Base-by-base conservation (phyloP, 2,888 invertebrate genomes). In the Phania funesta region DNA sequence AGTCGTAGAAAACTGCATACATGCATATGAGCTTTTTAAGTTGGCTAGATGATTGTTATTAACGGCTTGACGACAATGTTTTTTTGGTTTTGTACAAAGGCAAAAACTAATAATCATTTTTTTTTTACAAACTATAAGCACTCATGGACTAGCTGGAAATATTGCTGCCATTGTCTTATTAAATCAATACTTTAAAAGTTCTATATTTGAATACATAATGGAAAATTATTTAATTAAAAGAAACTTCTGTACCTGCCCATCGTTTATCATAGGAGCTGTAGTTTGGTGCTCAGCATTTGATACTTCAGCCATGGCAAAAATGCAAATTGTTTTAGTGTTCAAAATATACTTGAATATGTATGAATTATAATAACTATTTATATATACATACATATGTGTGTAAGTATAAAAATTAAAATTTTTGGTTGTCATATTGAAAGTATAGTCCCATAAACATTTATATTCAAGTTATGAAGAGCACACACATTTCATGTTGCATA, bases 181-280 rank as follows among this genome's bases (percentile, higher is more conserved):
- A 38, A 29, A 71, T 71, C 71, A 60, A 60, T 71, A 71, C 60
- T 50, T 48, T 38, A 16, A 9, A 20, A 26, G 41, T 60, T 50
- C 58, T 58, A 58, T 58, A 32, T 32, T 32, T 9, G 11, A 0
- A 32, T 2, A 32, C 8, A 11, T 4, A 32, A 9, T 32, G 2
- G 6, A 13, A 41, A 16, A 13, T 41, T 41, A 13, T n/a, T 16
- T 41, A 41, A 13, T n/a, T 41, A 44, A n/a, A 16, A 16, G 11
- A 4, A 38, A 38, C 2, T n/a, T 38, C 32, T 48, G 20, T 8
- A 41, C 54, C 8, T 54, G 41, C 8, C 16, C 54, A 6, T 41
- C 20, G 18, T 13, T 26, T 13, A 35, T n/a, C n/a, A n/a, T 22
- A 41, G 50, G 13, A 24, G 16, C 22, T 1, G 24, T 24, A 50